These are phyloP conservation scores for Caenorhabditis inopinata DNA, from an alignment of 1,140 invertebrate species.

Conservation along the genomic window DNA sequence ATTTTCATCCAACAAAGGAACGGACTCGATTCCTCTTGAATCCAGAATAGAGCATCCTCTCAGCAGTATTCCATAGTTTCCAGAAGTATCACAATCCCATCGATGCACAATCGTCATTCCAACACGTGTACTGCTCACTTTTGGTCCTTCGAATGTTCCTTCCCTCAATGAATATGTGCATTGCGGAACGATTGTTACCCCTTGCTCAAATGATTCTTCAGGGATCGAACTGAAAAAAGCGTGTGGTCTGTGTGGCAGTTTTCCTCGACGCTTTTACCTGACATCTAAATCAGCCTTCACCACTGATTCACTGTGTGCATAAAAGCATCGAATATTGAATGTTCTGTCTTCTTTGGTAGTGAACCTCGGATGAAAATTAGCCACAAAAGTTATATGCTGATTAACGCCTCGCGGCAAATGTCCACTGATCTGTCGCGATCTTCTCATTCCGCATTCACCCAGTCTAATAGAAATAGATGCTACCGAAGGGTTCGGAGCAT, in stretches of 20 bases:
- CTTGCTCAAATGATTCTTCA: conserved; percentile 46
- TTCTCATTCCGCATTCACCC: conserved; percentile 45
- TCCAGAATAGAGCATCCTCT: not conserved
- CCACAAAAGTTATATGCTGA: conserved; percentile 52
- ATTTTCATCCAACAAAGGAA: not conserved
- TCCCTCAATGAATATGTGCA: conserved; percentile 54
- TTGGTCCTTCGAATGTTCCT: conserved; percentile 55
- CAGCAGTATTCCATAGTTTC: conserved; percentile 13
- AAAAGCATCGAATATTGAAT: conserved; percentile 57
- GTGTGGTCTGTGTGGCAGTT: not conserved
- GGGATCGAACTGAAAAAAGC: conserved; percentile 32
- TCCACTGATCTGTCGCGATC: conserved; percentile 40
- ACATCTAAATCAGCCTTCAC: conserved; percentile 53
- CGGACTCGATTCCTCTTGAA: not conserved
- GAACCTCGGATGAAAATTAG: conserved; percentile 57
- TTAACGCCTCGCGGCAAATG: conserved; percentile 49
- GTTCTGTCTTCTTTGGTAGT: conserved; percentile 57
- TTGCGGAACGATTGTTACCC: conserved; percentile 49
- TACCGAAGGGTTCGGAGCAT: conserved; percentile 14
- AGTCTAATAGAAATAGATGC: conserved; percentile 33
- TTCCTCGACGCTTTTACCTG: conserved; percentile 38
- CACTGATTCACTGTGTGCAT: conserved; percentile 50
- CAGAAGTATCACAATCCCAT: conserved; percentile 58
- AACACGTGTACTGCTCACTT: conserved; percentile 47
- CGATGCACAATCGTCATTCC: conserved; percentile 57